Evolutionary conservation across 2,797 vertebrate genomes (phyloP).

Genomic region (Xenops minutus): DNA sequence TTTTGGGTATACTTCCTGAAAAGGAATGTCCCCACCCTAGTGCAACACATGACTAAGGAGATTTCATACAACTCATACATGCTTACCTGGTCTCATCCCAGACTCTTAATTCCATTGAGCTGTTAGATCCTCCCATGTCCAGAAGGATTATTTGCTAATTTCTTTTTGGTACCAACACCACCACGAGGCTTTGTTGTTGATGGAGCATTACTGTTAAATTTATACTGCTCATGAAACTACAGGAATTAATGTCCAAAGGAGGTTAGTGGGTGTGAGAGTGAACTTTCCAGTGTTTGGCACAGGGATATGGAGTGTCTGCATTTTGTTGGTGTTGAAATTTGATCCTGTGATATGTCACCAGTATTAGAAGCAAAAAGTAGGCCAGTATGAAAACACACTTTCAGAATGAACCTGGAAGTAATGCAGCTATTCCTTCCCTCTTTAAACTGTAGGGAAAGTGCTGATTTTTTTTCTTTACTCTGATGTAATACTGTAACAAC

Average conservation of each 20-base stretch:
- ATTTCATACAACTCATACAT: background rate
- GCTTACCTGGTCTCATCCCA: background rate
- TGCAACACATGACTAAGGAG: background rate
- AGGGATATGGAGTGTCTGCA: background rate
- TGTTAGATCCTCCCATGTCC: background rate
- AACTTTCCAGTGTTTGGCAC: background rate
- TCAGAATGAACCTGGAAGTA: background rate
- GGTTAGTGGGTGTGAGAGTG: background rate
- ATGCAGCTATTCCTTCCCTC: background rate
- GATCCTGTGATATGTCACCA: background rate
- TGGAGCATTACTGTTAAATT: background rate
- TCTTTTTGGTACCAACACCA: background rate
- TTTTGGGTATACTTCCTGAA: background rate
- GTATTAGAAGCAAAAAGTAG: background rate
- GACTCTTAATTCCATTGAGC: background rate
- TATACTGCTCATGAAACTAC: background rate
- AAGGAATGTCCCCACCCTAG: background rate
- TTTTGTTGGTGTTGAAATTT: background rate
- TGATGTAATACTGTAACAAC: background rate
- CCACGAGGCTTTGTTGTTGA: background rate
- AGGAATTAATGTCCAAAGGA: background rate
- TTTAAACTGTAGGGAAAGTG: background rate
- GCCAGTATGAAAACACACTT: background rate
- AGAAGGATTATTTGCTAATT: background rate
- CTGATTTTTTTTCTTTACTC: background rate